These are phyloP conservation scores for Tenrec ecaudatus DNA, from an alignment of 2,113 vertebrate genomes.

Conservation along the genomic window DNA sequence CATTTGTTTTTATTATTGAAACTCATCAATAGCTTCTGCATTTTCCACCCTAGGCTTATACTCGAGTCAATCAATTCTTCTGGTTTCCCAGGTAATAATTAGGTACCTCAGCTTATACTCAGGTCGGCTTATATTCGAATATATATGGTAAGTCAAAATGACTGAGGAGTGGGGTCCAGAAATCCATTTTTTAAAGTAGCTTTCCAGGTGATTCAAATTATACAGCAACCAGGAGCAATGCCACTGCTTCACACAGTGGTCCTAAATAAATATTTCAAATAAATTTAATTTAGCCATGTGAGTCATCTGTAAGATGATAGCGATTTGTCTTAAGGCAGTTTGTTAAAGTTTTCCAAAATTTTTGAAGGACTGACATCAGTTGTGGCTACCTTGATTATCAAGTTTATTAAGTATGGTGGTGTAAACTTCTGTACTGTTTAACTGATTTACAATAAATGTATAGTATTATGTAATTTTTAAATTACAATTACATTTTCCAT, in stretches of 20 bases:
- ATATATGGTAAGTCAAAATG: slow-evolving; percentile 43
- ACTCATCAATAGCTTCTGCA: too few species aligned
- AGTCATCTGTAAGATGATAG: not conserved
- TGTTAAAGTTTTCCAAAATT: slow-evolving; percentile 17
- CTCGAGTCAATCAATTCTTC: too few species aligned
- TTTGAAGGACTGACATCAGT: not conserved
- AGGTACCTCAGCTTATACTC: too few species aligned
- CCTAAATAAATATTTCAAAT: not conserved
- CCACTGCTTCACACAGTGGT: not conserved
- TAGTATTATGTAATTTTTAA: too few species aligned
- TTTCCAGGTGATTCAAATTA: not conserved
- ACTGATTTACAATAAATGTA: slow-evolving; percentile 7
- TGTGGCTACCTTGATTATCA: slow-evolving; percentile 21
- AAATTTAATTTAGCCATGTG: not conserved
- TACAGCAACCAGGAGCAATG: not conserved
- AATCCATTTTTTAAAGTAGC: slow-evolving; percentile 1
- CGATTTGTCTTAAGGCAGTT: slow-evolving; percentile 13
- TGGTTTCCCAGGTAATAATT: too few species aligned
- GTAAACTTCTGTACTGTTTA: not conserved
- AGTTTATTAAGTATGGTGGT: not conserved
- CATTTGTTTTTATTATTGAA: too few species aligned
- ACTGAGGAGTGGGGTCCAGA: not conserved
- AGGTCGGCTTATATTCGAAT: too few species aligned
- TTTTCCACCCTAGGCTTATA: too few species aligned
- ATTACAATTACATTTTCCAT: too few species aligned